Percentiles rank a stretch among this genome's conserved stretches.
Evolutionary conservation across 2,797 vertebrate species (phyloP).

Genomic region (Pteropus rufus): DNA sequence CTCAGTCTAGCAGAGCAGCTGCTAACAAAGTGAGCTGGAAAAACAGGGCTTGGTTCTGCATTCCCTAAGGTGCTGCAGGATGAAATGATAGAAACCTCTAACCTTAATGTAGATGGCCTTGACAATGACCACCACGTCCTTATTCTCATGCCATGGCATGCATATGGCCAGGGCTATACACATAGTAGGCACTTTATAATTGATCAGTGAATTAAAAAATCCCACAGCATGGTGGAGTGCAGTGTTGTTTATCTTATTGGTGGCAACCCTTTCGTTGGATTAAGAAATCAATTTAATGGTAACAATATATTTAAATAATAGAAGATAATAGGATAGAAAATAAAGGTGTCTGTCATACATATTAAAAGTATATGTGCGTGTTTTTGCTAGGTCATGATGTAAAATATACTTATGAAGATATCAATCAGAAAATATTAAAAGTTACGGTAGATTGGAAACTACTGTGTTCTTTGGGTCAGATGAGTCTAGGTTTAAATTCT

Average conservation of each 20-base stretch:
- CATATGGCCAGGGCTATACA: background rate
- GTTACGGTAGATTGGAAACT: background rate
- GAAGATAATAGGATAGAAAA: background rate
- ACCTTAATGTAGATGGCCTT: background rate
- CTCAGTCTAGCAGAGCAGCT: conserved; percentile 16
- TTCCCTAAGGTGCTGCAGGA: background rate
- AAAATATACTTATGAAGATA: background rate
- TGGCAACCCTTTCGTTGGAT: background rate
- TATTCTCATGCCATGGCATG: rapidly evolving
- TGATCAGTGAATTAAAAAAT: background rate
- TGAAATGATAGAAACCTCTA: background rate
- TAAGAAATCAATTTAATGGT: background rate
- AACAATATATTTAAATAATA: background rate
- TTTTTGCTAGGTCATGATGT: background rate
- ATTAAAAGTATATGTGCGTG: background rate
- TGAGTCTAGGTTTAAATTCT: background rate
- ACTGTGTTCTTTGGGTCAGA: background rate
- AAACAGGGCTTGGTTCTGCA: background rate
- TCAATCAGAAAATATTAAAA: background rate
- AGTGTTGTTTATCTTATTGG: background rate
- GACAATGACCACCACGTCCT: background rate
- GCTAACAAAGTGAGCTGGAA: conserved; percentile 17
- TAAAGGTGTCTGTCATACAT: background rate
- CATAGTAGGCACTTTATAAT: background rate
- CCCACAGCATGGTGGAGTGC: background rate